Base-by-base conservation (phyloP, 2,113 vertebrate species). In the Antechinus stuartii region DNA sequence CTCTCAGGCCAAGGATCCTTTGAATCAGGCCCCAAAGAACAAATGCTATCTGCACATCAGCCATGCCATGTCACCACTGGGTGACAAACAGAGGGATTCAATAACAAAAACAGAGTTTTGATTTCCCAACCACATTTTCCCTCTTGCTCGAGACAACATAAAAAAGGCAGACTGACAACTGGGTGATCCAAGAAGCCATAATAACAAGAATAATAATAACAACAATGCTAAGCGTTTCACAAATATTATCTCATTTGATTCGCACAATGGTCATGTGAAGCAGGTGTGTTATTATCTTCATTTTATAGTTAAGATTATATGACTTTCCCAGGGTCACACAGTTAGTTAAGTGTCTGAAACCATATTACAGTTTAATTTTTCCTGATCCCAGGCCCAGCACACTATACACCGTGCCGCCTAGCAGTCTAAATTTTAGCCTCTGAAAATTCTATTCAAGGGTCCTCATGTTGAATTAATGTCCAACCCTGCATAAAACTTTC, bases 21-120 rank as follows among this genome's bases (percentile, higher is more conserved):
- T 19, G 68, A 91, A 8, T 35, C 42, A 10, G 54, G 24, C 11
- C 3, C 24, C 2, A 2, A 0, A 3, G 47, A 16, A 2, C 1
- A 0, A 5, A 47, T 3, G 49, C 42, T n/a, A 6, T 3, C 0
- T 54, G 61, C 52, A 61, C 52, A 26, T 30, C 49, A 49, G 50
- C 50, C 50, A 52, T 35, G 11, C 0, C 7, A 68, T 19, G 26
- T 19, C 9, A 30, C 68, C 24, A 22, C n/a, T 22, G 42, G 91
- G 27, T 24, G 42, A 1, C 90, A 53, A 24, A 12, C 89, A 12
- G 2, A 11, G n/a, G 19, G 1, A 0, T 2, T 23, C 24, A 23
- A 23, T 3, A 11, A 1, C 8, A 27, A 89, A 57, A 23, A 53
- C 68, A 1, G 68, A 10, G 2, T 22, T 5, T 49, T 0, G 16